Evolutionary conservation across 2,797 vertebrate species (phyloP).

Genomic region (Lepilemur septentrionalis): DNA sequence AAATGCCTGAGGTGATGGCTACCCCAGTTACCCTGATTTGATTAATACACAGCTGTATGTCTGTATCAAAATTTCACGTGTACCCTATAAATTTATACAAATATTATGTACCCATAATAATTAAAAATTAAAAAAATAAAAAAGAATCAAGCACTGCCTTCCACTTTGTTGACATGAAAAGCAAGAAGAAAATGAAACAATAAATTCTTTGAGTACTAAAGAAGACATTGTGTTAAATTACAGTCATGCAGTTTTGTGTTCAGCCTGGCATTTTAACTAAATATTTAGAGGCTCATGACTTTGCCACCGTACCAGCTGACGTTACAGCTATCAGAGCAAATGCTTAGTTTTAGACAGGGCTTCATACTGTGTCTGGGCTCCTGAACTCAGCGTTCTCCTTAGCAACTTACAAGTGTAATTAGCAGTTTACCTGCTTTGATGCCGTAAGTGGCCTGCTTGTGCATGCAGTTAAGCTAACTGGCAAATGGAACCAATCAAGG

Average conservation of each 20-base stretch:
- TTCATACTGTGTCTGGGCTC: background rate
- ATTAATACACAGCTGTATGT: background rate
- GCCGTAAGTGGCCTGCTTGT: conserved; percentile 13
- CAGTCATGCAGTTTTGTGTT: background rate
- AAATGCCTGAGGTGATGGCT: background rate
- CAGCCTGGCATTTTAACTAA: background rate
- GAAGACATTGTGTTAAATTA: background rate
- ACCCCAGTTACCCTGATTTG: background rate
- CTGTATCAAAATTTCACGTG: background rate
- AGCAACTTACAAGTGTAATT: background rate
- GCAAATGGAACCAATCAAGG: conserved; percentile 42
- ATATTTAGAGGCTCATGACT: background rate
- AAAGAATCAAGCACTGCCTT: background rate
- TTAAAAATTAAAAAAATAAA: background rate
- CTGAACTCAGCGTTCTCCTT: background rate
- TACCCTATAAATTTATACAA: background rate
- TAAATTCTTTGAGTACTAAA: background rate
- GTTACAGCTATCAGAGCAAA: background rate
- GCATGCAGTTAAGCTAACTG: background rate
- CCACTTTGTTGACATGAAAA: background rate
- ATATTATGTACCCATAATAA: background rate
- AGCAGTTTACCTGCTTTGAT: background rate
- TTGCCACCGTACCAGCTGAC: accelerated
- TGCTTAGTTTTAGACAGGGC: background rate
- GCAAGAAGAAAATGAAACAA: background rate